These are phyloP conservation scores for Sycophila sp. DNA, from an alignment of 1,140 invertebrate genomes.

Conservation along the genomic window DNA sequence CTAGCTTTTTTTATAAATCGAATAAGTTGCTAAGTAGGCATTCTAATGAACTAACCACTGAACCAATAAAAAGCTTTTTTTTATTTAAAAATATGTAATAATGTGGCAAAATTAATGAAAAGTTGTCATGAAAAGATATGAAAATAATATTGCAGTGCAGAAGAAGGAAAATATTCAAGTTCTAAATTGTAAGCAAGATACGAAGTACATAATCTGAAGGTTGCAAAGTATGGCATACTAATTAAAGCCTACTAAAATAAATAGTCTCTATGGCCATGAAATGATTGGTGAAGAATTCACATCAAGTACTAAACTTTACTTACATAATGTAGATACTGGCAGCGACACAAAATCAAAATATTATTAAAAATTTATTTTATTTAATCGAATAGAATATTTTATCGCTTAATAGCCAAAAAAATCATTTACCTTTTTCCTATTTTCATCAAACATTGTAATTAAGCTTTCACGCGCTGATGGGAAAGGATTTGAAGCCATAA, in stretches of 20 bases:
- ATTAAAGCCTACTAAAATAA: constrained; percentile 29
- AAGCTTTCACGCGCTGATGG: constrained; percentile 89
- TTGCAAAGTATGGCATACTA: constrained; percentile 20
- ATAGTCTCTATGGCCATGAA: constrained; percentile 24
- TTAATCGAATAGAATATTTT: constrained; percentile 1
- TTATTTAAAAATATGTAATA: not conserved
- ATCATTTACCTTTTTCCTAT: constrained; percentile 84
- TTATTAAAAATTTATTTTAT: constrained; percentile 48
- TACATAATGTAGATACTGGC: constrained; percentile 74
- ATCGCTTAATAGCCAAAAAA: not conserved
- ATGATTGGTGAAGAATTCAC: constrained; percentile 47
- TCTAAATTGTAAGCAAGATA: constrained; percentile 14
- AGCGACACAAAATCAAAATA: constrained; percentile 64
- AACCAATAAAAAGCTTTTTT: constrained; percentile 17
- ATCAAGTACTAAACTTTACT: constrained; percentile 66
- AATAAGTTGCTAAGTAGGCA: constrained; percentile 28
- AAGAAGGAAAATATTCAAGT: constrained; percentile 23
- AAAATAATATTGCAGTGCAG: constrained; percentile 31
- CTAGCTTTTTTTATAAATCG: constrained; percentile 10
- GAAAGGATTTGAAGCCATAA: constrained; percentile 93
- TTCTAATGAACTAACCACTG: constrained; percentile 24
- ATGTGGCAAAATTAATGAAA: constrained; percentile 13
- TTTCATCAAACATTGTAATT: constrained; percentile 90
- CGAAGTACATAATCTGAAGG: constrained; percentile 20
- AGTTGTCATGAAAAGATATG: constrained; percentile 13